Evolutionary conservation across 64 coral and sea anemone species (phyloP), one percentile per base, ranked within the genome.

Genomic region (Stichodactyla helianthus): DNA sequence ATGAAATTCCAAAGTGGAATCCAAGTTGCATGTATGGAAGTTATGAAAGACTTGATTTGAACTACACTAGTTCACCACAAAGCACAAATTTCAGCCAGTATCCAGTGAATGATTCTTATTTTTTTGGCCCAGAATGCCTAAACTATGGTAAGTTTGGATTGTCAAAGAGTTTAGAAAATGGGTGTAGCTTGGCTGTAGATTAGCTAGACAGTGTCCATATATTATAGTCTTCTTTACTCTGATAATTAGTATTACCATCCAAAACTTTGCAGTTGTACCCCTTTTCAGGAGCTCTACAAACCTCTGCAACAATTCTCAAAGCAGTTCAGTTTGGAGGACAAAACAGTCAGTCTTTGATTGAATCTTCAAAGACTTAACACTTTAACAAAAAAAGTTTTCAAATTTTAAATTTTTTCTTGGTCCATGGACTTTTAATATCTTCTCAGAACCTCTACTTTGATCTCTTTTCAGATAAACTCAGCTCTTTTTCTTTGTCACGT

Each of bases 1-100:
- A 81, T 13, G 52, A 51, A 52, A 54, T 51, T 51, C 78, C 52
- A 52, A 52, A 51, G 19, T 81, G 52, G 50, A 81, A 81, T 54
- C 78, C 78, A 20, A 81, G 78, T 54, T 81, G 78, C 20, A 81
- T 81, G 78, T 81, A 81, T 81, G 78, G 78, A 8, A 81, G 78
- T 10, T 54, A 51, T 81, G 78, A 81, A 54, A 81, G 78, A 81
- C 78, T 81, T 81, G 78, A 81, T 54, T 81, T 44, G 78, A 81
- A 54, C 23, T 58, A 44, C 35, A 65, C 5, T 7, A 22, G 68
- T 74, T n/a, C 23, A 0, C 25, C n/a, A 28, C 68, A 74, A 74
- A 74, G 1, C 11, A 26, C 26, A 74, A 31, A 26, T 23, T 31
- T 26, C 68, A 31, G 27, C 68, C 23, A 74, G 12, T 31, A 74